Percentiles rank a stretch among this genome's conserved stretches.
Conservation (phyloP, 2,888 invertebrate species). For the Napeogenes inachia region DNA sequence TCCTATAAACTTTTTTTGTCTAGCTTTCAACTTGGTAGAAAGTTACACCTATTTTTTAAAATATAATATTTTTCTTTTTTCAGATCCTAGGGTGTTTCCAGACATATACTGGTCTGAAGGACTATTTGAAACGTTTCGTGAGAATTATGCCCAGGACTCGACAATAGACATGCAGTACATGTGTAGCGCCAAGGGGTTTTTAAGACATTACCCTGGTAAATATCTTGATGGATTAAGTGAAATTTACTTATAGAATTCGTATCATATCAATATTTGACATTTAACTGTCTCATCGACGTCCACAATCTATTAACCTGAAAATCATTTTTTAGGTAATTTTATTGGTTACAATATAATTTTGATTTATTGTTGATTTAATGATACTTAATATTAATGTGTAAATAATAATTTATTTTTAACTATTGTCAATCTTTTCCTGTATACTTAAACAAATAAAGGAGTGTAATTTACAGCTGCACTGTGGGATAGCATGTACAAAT, state of each 20-base stretch:
- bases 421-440: not conserved
- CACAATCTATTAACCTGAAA: too few relatives aligned
- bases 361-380: too few relatives aligned
- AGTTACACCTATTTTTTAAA: too few relatives aligned
- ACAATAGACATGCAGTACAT: slow-evolving; percentile 66
- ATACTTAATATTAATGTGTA: too few relatives aligned
- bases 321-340: too few relatives aligned
- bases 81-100: slow-evolving; percentile 46
- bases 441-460: not conserved
- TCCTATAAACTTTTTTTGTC: too few relatives aligned
- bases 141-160: slow-evolving; percentile 64
- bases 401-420: not conserved
- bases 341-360: too few relatives aligned
- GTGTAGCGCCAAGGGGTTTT: slow-evolving; percentile 65
- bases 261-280: not conserved
- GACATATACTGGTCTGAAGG: slow-evolving; percentile 63
- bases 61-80: slow-evolving; percentile 12
- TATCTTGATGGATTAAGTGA: not conserved
- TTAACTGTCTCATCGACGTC: not conserved
- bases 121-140: slow-evolving; percentile 54
- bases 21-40: too few relatives aligned
- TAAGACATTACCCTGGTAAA: slow-evolving; percentile 67
- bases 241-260: not conserved
- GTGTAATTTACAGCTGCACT: slow-evolving; percentile 47
- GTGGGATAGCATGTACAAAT: slow-evolving; percentile 62